Conservation (phyloP, 2,888 invertebrate genomes). For the Sceliomorpha sp. region DNA sequence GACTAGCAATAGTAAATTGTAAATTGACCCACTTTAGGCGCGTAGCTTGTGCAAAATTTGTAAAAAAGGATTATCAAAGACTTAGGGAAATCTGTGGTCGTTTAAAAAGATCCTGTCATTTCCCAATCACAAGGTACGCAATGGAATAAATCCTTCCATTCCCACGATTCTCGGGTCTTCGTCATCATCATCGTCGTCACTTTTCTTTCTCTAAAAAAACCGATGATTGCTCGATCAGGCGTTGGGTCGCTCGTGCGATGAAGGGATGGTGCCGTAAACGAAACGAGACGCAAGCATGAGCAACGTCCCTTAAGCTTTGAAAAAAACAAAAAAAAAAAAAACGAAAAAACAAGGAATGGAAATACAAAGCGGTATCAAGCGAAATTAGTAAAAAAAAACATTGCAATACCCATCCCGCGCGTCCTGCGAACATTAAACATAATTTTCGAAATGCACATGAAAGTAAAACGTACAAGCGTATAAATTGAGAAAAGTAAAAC, state of each 20-base stretch:
- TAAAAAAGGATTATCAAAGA: too few relatives aligned
- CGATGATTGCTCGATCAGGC: constrained; percentile 65
- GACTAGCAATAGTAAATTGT: too few relatives aligned
- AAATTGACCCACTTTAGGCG: too few relatives aligned
- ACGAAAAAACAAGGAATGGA: too few relatives aligned
- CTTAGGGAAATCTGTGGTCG: too few relatives aligned
- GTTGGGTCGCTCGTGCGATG: too few relatives aligned
- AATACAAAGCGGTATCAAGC: constrained; percentile 54
- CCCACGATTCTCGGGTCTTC: constrained; percentile 76
- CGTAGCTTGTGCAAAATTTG: too few relatives aligned
- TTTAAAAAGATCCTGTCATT: constrained; percentile 26
- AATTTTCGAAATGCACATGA: constrained; percentile 66
- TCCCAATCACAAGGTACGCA: constrained; percentile 72
- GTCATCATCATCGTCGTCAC: constrained; percentile 56
- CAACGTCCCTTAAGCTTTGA: too few relatives aligned
- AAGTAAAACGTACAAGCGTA: constrained; percentile 30
- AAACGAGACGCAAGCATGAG: constrained; percentile 61
- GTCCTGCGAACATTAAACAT: constrained; percentile 74
- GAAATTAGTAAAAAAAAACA: constrained; percentile 41
- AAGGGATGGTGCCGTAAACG: too few relatives aligned
- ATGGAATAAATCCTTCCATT: constrained; percentile 77
- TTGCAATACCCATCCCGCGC: constrained; percentile 4
- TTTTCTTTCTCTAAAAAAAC: constrained; percentile 75
- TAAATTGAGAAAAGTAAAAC: constrained; percentile 28
- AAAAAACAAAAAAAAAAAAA: constrained; percentile 47